These are phyloP conservation scores for Phaethornis superciliosus DNA, from an alignment of 2,113 vertebrate genomes.

Conservation along the genomic window DNA sequence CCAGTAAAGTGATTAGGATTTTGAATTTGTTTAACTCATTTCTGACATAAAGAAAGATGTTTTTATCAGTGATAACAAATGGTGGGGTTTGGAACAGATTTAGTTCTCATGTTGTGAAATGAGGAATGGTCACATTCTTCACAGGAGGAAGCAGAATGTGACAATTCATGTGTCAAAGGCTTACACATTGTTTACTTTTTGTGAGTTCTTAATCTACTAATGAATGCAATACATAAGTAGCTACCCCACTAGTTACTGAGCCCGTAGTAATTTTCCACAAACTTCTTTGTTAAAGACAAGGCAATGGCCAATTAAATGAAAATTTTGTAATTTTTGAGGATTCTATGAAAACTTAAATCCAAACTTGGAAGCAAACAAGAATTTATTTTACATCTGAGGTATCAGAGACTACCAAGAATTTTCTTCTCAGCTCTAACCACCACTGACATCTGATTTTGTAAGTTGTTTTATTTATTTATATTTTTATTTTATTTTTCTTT, in stretches of 20 bases:
- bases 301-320: not conserved
- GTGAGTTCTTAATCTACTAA: not conserved
- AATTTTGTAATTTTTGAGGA: not conserved
- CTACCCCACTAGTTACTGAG: not conserved
- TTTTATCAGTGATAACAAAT: slow-evolving; percentile 16
- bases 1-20: slow-evolving; percentile 52
- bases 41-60: not conserved
- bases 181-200: not conserved
- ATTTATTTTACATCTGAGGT: not conserved
- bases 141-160: not conserved
- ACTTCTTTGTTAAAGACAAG: not conserved
- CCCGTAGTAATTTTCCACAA: not conserved
- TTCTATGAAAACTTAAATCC: not conserved
- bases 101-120: not conserved
- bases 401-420: not conserved
- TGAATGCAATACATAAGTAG: not conserved
- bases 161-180: not conserved
- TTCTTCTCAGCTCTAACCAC: not conserved
- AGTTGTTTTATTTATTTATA: no score
- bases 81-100: not conserved
- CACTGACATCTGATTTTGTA: no score
- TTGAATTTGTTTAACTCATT: slow-evolving; percentile 35
- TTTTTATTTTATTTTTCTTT: no score
- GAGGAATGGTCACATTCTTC: not conserved
- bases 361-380: not conserved